phyloP scores from a whole-genome alignment of 2,888 invertebrate species.

The Sycophila texana region DNA sequence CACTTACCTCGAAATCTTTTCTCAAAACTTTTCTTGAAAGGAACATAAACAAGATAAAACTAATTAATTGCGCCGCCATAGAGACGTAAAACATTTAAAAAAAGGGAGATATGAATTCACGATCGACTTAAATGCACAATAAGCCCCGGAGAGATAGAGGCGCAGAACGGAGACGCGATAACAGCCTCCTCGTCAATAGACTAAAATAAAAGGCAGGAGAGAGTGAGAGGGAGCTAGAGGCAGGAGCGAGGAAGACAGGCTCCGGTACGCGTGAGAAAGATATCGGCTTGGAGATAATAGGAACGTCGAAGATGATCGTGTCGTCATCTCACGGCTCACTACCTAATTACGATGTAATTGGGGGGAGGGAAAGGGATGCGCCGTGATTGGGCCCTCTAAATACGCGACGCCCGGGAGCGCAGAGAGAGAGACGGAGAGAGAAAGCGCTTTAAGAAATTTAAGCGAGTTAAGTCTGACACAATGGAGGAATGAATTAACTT shows the following conservation, averaged over 20 bases:
- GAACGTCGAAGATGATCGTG: slow-evolving; percentile 14
- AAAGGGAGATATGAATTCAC: no score
- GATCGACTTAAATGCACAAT: background rate
- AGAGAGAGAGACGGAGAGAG: no score
- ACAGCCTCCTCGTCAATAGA: background rate
- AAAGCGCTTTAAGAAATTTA: slow-evolving; percentile 29
- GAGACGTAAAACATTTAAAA: no score
- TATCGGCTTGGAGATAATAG: slow-evolving; percentile 23
- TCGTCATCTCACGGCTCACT: slow-evolving; percentile 10
- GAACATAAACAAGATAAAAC: background rate
- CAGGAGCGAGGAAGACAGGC: slow-evolving; percentile 15
- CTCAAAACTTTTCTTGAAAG: background rate
- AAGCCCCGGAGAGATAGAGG: background rate
- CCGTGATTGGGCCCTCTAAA: slow-evolving; percentile 41
- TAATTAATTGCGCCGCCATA: background rate
- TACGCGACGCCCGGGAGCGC: background rate
- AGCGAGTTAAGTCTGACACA: slow-evolving; percentile 46
- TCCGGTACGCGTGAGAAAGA: slow-evolving; percentile 33
- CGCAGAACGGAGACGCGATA: slow-evolving; percentile 7
- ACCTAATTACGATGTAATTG: slow-evolving; percentile 52
- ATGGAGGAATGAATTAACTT: slow-evolving; percentile 51
- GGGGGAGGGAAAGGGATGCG: background rate
- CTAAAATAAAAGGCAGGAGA: slow-evolving; percentile 7
- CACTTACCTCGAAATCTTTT: slow-evolving; percentile 5
- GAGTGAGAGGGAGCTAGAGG: background rate